Percentiles rank a stretch among this genome's conserved stretches.
Evolutionary conservation across 1,140 invertebrate genomes (phyloP).

Genomic region (Tribolium madens): DNA sequence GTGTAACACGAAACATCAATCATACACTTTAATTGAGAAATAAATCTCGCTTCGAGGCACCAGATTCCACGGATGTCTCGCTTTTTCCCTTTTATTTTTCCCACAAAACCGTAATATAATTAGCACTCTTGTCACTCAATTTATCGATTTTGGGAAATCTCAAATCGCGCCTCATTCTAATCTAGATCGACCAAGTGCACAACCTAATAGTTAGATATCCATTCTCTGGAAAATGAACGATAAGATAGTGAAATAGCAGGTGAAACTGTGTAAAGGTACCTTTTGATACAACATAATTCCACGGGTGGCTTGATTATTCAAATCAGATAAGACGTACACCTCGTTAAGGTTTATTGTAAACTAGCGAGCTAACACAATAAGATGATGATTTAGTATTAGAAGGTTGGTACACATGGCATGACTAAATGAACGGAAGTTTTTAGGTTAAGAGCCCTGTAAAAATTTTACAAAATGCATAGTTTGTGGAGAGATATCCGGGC

Average conservation of each 20-base stretch:
- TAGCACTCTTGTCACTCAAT: not conserved
- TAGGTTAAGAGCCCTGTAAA: constrained; percentile 37
- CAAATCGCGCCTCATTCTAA: not conserved
- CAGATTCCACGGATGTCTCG: not conserved
- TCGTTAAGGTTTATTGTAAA: constrained; percentile 55
- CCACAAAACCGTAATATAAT: not conserved
- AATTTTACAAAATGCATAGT: constrained; percentile 41
- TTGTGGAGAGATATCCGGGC: constrained; percentile 43
- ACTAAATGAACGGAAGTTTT: constrained; percentile 53
- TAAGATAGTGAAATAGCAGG: constrained; percentile 38
- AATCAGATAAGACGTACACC: constrained; percentile 53
- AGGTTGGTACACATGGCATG: constrained; percentile 30
- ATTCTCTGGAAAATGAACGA: constrained; percentile 24
- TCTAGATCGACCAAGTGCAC: not conserved
- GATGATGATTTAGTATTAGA: constrained; percentile 45
- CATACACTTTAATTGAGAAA: constrained; percentile 12
- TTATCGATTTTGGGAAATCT: not conserved
- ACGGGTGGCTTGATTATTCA: constrained; percentile 46
- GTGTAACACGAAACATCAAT: constrained; percentile 5
- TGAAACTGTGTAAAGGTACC: constrained; percentile 25
- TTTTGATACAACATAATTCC: constrained; percentile 34
- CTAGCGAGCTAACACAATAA: constrained; percentile 51
- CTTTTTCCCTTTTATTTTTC: not conserved
- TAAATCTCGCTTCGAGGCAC: not conserved
- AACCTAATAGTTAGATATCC: not conserved